Evolutionary conservation across 92 coral and sea anemone species (phyloP), one percentile per base, ranked within the genome.

Genomic region (Epizoanthus rinbou): DNA sequence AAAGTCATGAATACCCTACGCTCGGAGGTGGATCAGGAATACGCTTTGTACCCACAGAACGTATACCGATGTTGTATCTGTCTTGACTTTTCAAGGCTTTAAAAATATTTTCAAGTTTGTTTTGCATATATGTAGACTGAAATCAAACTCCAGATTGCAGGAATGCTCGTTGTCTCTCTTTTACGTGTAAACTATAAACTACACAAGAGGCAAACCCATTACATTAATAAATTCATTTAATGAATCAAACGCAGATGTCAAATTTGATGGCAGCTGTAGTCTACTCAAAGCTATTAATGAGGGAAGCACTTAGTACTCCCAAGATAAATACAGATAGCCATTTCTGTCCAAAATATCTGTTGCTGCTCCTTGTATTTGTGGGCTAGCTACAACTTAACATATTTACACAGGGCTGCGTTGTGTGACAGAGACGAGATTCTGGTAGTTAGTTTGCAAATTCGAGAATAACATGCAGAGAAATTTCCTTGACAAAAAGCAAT

Each of bases 131-230:
- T 62, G 39, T 8, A 21, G 23, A 62, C 71, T 41, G 41, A 22
- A 60, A 60, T 62, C 21, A 39, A 62, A 62, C 33, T 60, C 57
- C 82, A 78, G 82, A 78, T 78, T 35, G 65, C 57, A 62, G 82
- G 82, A 78, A 78, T 63, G 39, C 17, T 62, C 65, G 14, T 50
- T 41, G 56, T 10, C 1, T 63, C 52, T 60, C 70, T 8, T 8
- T 78, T 21, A 54, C 23, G 43, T 15, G 64, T 28, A 54, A 67
- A 67, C 73, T 5, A 67, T 24, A 67, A 11, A 37, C 47, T 10
- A 54, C 37, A 53, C 11, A 17, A 23, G 17, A 18, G 54, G 10
- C 33, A 28, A 74, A 56, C 65, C 10, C 28, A 37, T 22, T 23
- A 22, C 3, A 37, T 39, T 23, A 19, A 28, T 74, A 54, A 74